Evolutionary conservation across 2,888 invertebrate species (phyloP).

Genomic region (Aporophyla lueneburgensis): DNA sequence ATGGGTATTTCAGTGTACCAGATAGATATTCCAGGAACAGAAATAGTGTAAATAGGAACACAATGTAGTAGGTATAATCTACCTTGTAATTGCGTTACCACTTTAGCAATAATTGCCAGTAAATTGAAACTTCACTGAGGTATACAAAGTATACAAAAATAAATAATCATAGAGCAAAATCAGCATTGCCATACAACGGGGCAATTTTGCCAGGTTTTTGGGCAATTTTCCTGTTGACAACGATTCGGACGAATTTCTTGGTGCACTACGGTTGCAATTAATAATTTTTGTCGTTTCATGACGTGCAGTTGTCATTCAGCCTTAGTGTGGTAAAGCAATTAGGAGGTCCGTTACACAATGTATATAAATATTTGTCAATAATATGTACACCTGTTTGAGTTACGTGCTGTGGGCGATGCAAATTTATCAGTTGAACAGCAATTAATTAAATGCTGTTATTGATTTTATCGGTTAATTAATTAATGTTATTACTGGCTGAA

Average conservation of each 20-base stretch:
- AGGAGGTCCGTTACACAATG: neutral
- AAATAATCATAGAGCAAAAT: too few species aligned
- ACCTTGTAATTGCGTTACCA: neutral
- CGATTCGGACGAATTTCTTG: too few species aligned
- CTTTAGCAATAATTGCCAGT: neutral
- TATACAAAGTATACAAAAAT: too few species aligned
- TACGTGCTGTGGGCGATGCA: neutral
- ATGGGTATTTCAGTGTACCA: neutral
- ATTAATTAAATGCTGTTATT: neutral
- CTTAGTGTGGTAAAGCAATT: neutral
- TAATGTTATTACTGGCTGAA: neutral
- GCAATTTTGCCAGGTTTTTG: too few species aligned
- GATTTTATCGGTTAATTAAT: neutral
- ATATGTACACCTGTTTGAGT: neutral
- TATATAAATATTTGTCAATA: neutral
- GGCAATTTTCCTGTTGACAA: too few species aligned
- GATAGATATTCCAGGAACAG: neutral
- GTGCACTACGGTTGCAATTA: neutral
- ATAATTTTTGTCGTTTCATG: neutral
- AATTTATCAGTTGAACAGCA: constrained; percentile 3
- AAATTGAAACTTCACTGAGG: neutral
- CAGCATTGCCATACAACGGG: too few species aligned
- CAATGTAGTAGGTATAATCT: neutral
- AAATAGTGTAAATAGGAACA: neutral
- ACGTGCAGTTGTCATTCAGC: too few species aligned